Conservation (phyloP, 2,888 invertebrate genomes). For the Syrphus vitripennis region DNA sequence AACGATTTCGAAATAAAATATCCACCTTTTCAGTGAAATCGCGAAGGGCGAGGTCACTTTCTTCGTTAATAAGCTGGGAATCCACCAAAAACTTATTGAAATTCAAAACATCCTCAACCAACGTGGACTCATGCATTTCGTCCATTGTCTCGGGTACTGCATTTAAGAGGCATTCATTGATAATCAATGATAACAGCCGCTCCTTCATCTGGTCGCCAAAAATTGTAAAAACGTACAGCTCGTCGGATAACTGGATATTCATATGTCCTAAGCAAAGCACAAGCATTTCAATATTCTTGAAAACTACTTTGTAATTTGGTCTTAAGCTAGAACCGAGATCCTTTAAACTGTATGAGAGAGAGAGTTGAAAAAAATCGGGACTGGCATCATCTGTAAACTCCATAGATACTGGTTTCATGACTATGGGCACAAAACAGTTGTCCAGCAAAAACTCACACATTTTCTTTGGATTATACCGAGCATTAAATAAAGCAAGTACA, state of each 20-base stretch:
- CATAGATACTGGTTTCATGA: slow-evolving; percentile 78
- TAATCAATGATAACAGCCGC: slow-evolving; percentile 85
- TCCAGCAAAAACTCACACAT: slow-evolving; percentile 78
- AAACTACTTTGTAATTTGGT: slow-evolving; percentile 79
- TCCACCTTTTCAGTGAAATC: slow-evolving; percentile 89
- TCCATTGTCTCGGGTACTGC: slow-evolving; percentile 89
- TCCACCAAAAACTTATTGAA: slow-evolving; percentile 86
- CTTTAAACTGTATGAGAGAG: slow-evolving; percentile 78
- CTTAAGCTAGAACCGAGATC: slow-evolving; percentile 74
- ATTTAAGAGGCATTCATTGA: slow-evolving; percentile 88
- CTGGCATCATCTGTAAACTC: slow-evolving; percentile 75
- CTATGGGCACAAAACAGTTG: slow-evolving; percentile 79
- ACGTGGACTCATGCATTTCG: slow-evolving; percentile 86
- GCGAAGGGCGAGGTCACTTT: slow-evolving; percentile 83
- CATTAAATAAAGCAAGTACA: slow-evolving; percentile 78
- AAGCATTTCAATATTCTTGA: slow-evolving; percentile 76
- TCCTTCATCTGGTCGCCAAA: slow-evolving; percentile 83
- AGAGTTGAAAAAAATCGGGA: slow-evolving; percentile 74
- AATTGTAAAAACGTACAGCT: slow-evolving; percentile 78
- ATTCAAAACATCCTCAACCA: slow-evolving; percentile 85
- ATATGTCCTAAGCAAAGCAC: slow-evolving; percentile 77
- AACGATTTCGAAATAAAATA: slow-evolving; percentile 88
- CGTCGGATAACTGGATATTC: slow-evolving; percentile 76
- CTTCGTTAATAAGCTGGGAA: slow-evolving; percentile 83
- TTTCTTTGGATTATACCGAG: slow-evolving; percentile 78